Conservation (phyloP, 2,888 invertebrate species). For the Lypha dubia region DNA sequence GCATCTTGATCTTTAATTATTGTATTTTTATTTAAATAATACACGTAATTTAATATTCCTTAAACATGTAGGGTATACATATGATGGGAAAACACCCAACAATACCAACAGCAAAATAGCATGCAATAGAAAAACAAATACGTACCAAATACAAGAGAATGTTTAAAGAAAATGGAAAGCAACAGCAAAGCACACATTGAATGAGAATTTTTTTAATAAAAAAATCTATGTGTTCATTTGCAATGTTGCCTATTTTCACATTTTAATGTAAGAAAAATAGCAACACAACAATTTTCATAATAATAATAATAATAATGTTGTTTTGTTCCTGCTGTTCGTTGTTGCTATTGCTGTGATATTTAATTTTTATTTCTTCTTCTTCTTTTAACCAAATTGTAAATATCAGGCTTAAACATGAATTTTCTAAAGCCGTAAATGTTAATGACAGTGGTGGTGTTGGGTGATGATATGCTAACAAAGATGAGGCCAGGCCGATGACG, state of each 20-base stretch:
- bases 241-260: constrained; percentile 71
- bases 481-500: neutral
- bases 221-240: constrained; percentile 49
- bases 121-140: constrained; percentile 42
- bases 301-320: constrained; percentile 62
- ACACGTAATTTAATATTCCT: constrained; percentile 39
- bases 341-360: constrained; percentile 40
- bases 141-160: constrained; percentile 50
- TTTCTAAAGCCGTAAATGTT: constrained; percentile 63
- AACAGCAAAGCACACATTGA: constrained; percentile 48
- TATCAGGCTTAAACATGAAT: constrained; percentile 66
- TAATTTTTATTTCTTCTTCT: constrained; percentile 23
- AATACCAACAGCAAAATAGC: constrained; percentile 31
- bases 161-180: constrained; percentile 66
- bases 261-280: constrained; percentile 59
- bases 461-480: neutral
- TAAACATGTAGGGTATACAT: constrained; percentile 34
- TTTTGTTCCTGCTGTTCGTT: constrained; percentile 22
- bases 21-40: constrained; percentile 3
- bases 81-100: constrained; percentile 56
- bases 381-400: constrained; percentile 43
- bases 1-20: neutral
- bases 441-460: constrained; percentile 30
- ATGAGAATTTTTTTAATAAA: constrained; percentile 43
- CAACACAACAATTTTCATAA: constrained; percentile 62